A percentile compares a stretch with the other conserved stretches of the same genome.
Conservation (phyloP, 92 coral and sea anemone species). For the Anthopleura xanthogrammica region DNA sequence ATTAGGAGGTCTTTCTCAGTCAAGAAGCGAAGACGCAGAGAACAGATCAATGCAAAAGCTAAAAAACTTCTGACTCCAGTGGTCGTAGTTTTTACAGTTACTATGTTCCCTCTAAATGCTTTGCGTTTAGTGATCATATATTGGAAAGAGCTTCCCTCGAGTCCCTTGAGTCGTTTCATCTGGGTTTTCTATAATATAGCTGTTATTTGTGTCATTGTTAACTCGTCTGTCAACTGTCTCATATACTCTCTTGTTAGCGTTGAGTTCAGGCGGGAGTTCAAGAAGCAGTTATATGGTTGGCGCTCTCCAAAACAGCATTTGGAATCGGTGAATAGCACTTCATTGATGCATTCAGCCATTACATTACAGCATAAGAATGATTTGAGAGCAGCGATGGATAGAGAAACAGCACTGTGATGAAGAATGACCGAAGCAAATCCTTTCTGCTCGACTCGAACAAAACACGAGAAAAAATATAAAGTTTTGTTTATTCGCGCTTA, state of each 20-base stretch:
- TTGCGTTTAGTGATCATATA: constrained; percentile 42
- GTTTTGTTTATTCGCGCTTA: not conserved
- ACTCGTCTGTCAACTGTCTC: constrained; percentile 58
- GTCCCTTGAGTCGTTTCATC: constrained; percentile 30
- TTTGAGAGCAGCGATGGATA: not conserved
- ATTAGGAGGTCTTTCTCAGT: constrained; percentile 18
- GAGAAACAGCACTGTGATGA: not conserved
- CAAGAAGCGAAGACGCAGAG: constrained; percentile 22
- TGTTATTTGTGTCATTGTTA: constrained; percentile 45
- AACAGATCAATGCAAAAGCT: constrained; percentile 48
- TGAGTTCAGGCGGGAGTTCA: constrained; percentile 53
- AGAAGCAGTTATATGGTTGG: not conserved
- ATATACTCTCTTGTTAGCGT: constrained; percentile 62
- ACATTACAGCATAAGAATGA: not conserved
- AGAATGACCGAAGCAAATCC: not conserved
- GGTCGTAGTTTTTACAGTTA: constrained; percentile 49
- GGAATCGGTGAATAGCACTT: constrained; percentile 3
- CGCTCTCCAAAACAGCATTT: not conserved
- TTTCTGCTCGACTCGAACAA: not conserved
- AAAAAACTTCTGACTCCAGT: constrained; percentile 59
- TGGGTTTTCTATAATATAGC: constrained; percentile 52
- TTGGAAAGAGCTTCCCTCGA: constrained; percentile 27
- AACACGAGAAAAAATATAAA: not conserved
- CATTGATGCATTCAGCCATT: not conserved
- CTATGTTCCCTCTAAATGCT: constrained; percentile 57